These are phyloP conservation scores for Diabrotica virgifera DNA, from an alignment of 1,140 invertebrate species.

Conservation along the genomic window DNA sequence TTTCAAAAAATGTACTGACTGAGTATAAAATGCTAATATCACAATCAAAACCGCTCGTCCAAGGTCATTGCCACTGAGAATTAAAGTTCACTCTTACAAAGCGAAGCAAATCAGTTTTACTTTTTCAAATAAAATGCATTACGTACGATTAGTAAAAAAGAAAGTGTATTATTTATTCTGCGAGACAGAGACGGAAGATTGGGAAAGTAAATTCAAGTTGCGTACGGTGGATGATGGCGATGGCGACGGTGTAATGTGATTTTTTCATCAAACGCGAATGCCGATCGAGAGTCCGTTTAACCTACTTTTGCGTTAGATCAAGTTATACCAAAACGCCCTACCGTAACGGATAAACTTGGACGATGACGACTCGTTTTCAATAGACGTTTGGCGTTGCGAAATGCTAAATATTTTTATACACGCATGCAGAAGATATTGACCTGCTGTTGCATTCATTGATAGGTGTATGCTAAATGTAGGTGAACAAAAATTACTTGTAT, in stretches of 20 bases:
- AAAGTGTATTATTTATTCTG: constrained; percentile 7
- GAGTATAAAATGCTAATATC: not conserved
- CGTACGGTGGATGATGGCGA: constrained; percentile 2
- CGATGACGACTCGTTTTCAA: no score
- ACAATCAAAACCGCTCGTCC: not conserved
- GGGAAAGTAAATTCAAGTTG: constrained; percentile 7
- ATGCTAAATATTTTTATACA: no score
- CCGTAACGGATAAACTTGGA: no score
- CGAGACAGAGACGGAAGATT: constrained; percentile 8
- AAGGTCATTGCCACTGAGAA: constrained; percentile 11
- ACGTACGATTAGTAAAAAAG: constrained; percentile 1
- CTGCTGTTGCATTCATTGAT: no score
- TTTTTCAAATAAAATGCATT: constrained; percentile 5
- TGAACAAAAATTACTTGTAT: no score
- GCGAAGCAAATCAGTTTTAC: constrained; percentile 6
- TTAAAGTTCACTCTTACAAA: constrained; percentile 7
- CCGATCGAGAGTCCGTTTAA: not conserved
- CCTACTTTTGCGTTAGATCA: not conserved
- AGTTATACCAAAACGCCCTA: no score
- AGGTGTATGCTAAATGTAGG: no score
- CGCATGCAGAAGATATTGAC: no score
- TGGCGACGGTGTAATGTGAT: not conserved
- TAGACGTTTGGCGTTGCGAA: no score
- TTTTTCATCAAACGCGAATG: not conserved
- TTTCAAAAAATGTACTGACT: no score